Evolutionary conservation across 1,140 invertebrate genomes (phyloP).

Genomic region (Drosophila gunungcola): DNA sequence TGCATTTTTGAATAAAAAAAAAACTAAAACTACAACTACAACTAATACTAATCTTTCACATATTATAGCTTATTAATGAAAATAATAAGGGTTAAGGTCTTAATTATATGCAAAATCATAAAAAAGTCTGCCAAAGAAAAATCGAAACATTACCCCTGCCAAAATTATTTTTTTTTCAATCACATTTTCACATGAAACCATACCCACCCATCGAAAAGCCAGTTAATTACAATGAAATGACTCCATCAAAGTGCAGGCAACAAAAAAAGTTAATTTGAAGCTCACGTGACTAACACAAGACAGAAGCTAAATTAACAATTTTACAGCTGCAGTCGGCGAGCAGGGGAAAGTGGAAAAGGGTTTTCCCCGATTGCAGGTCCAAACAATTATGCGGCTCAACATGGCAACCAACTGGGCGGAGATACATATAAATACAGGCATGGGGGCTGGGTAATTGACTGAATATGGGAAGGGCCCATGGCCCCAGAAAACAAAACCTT

Average conservation of each 20-base stretch:
- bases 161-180: slow-evolving; percentile 14
- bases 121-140: background rate
- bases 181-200: slow-evolving; percentile 32
- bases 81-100: background rate
- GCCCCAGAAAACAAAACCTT: slow-evolving; percentile 4
- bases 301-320: slow-evolving; percentile 80
- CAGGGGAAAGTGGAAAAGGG: slow-evolving; percentile 37
- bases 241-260: slow-evolving; percentile 22
- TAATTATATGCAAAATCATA: background rate
- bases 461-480: slow-evolving; percentile 33
- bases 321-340: slow-evolving; percentile 56
- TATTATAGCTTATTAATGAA: no score
- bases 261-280: slow-evolving; percentile 65
- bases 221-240: slow-evolving; percentile 34
- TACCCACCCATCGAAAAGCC: slow-evolving; percentile 11
- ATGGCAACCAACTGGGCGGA: slow-evolving; percentile 60
- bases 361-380: slow-evolving; percentile 42
- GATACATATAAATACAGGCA: slow-evolving; percentile 6
- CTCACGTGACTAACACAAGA: slow-evolving; percentile 76
- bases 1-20: no score
- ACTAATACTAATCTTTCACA: no score
- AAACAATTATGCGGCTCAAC: slow-evolving; percentile 74
- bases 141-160: background rate
- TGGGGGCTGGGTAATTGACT: slow-evolving; percentile 36
- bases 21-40: background rate